Base-by-base conservation (phyloP, 2,888 invertebrate genomes). In the Baccha elongata region DNA sequence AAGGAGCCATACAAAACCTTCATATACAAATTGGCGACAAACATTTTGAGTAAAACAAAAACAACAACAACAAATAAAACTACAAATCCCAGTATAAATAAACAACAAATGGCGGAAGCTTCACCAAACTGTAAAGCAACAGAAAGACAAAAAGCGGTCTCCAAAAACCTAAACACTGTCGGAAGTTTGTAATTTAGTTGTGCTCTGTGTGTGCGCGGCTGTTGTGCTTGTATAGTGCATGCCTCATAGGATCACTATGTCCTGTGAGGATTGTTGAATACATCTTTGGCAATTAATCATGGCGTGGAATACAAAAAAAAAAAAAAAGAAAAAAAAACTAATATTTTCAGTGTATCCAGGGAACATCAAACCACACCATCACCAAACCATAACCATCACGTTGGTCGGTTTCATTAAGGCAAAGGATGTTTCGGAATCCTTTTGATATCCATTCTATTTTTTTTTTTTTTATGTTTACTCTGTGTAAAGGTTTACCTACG, bases 111-210 rank as follows among this genome's bases (percentile, higher is more conserved):
- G 48, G 53, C 42, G 23, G 15, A 58, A 74, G 26, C 65, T 42
- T 44, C 23, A 48, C 50, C 60, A 35, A 68, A 62, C 48, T 37
- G 10, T 17, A 29, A 60, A 67, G 19, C 72, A 32, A 29, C 11
- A 10, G 8, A 46, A n/a, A n/a, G 13, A n/a, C 19, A 52, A 65
- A 75, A 75, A 71, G 48, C 5, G 58, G 65, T 76, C 60, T 53
- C 60, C 58, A 50, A 80, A 71, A 81, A 81, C 76, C 76, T 71
- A 71, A 65, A 71, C 71, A 71, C 76, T 88, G 88, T 87, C 89
- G 89, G 89, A 89, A 89, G 89, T 89, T 89, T 89, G 89, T 90
- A 89, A 89, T 89, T 89, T 89, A 87, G 86, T 88, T 87, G 46
- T 60, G 60, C 29, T n/a, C 64, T 68, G 48, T 68, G 62, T 69